Conservation (phyloP, 2,113 vertebrate genomes). For the Hippolais icterina region DNA sequence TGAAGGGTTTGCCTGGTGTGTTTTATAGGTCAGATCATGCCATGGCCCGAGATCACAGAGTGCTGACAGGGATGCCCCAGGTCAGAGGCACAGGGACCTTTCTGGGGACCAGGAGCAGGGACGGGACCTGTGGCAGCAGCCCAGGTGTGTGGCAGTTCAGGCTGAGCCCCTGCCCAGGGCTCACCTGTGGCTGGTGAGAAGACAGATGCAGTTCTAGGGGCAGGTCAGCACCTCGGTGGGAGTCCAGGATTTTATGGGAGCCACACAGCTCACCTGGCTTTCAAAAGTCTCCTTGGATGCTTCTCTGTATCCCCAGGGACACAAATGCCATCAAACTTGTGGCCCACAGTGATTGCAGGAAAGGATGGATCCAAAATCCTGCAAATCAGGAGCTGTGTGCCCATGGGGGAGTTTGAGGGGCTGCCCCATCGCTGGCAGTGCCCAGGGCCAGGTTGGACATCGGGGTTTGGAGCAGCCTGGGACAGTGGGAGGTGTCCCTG, state of each 20-base stretch:
- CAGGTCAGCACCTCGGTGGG: neutral
- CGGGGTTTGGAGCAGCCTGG: neutral
- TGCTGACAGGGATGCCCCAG: neutral
- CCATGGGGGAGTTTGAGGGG: neutral
- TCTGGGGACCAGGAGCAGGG: neutral
- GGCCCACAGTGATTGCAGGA: neutral
- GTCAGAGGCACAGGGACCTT: neutral
- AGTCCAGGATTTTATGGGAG: neutral
- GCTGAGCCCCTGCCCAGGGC: neutral
- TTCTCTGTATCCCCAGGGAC: neutral
- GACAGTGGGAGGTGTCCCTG: neutral
- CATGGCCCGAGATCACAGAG: neutral
- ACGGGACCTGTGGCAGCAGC: neutral
- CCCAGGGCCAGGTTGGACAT: accelerated
- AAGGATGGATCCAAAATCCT: neutral
- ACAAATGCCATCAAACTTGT: neutral
- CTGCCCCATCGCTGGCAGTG: neutral
- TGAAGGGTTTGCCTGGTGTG: neutral
- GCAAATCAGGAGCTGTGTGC: neutral
- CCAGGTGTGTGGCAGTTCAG: accelerated
- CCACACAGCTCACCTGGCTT: neutral
- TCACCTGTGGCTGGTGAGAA: neutral
- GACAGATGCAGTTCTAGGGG: neutral
- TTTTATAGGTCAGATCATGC: neutral
- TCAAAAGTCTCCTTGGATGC: neutral